Conservation (phyloP, 2,113 vertebrate genomes). For the Chaetura pelagica region DNA sequence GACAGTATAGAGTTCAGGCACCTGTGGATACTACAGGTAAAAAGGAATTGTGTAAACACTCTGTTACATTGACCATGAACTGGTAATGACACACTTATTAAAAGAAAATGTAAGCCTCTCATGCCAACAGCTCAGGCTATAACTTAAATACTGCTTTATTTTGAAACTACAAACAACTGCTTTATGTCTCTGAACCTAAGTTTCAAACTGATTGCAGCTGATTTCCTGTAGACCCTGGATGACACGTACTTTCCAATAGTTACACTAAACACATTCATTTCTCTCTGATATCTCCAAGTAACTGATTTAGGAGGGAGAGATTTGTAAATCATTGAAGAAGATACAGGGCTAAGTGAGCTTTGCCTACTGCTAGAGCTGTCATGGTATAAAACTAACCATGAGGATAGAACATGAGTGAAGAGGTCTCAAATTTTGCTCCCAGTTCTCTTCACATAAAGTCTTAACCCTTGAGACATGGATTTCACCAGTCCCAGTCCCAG, state of each 20-base stretch:
- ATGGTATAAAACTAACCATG: background rate
- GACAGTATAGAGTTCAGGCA: background rate
- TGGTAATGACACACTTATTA: background rate
- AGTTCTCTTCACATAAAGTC: background rate
- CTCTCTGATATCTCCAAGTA: accelerated
- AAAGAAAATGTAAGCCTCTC: background rate
- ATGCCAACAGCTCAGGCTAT: background rate
- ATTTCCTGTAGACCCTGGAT: background rate
- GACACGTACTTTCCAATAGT: background rate
- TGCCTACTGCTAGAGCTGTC: background rate
- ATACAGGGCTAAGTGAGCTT: background rate
- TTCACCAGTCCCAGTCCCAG: background rate
- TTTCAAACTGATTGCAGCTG: background rate
- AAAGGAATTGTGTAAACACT: background rate
- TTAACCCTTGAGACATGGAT: accelerated
- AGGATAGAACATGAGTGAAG: background rate
- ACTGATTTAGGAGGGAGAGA: background rate
- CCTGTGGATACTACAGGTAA: background rate
- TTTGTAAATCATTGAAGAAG: background rate
- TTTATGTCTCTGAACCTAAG: background rate
- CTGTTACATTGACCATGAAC: background rate
- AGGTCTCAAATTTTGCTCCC: background rate
- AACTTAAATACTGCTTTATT: background rate
- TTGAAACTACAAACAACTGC: background rate
- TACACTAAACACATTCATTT: background rate